phyloP scores from a whole-genome alignment of 2,113 vertebrate genomes.

The Phylloscopus whistleri region DNA sequence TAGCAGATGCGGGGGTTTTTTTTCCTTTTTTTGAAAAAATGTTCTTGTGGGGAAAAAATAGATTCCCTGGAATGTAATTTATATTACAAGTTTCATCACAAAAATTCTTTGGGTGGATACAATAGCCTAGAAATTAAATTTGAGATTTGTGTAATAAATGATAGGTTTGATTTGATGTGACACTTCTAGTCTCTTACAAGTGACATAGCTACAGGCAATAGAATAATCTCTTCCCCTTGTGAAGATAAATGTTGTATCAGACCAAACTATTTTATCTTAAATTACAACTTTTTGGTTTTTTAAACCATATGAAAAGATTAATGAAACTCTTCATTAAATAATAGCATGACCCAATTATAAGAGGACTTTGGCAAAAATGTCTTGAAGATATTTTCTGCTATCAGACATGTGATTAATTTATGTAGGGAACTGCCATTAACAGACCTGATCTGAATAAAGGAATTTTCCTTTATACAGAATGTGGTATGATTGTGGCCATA shows the following conservation, averaged over 20 bases:
- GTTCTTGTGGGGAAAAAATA: constrained; percentile 7
- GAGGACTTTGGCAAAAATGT: not conserved
- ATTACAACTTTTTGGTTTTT: not conserved
- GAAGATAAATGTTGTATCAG: constrained; percentile 38
- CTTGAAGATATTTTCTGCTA: not conserved
- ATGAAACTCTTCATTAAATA: not conserved
- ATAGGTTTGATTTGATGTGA: constrained; percentile 50
- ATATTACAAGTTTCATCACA: constrained; percentile 15
- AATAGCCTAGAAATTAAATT: constrained; percentile 49
- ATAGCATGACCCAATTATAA: constrained; percentile 4
- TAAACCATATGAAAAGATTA: not conserved
- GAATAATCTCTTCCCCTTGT: constrained; percentile 15
- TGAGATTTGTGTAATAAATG: constrained; percentile 41
- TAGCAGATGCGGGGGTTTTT: constrained; percentile 8
- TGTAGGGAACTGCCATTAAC: not conserved
- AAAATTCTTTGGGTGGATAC: constrained; percentile 5
- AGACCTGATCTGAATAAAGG: not conserved
- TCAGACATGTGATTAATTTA: not conserved
- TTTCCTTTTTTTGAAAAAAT: not conserved
- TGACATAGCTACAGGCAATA: constrained; percentile 42
- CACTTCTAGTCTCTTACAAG: constrained; percentile 29
- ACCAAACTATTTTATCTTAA: constrained; percentile 6
- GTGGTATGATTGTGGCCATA: not conserved
- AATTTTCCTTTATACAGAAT: not conserved
- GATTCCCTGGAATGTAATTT: constrained; percentile 15